Evolutionary conservation across 2,113 vertebrate species (phyloP).

Genomic region (Corydoras maculifer): DNA sequence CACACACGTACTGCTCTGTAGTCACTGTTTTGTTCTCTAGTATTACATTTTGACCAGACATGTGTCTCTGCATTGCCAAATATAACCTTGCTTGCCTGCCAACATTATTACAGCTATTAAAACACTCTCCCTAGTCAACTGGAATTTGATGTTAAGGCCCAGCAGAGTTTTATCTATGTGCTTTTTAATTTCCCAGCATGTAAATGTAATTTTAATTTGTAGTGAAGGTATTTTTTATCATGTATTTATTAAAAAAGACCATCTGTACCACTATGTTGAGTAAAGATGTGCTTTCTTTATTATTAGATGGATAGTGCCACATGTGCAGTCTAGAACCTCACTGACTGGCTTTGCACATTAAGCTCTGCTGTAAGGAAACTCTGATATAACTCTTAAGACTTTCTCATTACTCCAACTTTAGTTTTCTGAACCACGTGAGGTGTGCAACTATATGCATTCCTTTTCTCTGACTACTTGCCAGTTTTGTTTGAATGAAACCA

Average conservation of each 20-base stretch:
- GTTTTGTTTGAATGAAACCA: slow-evolving; percentile 49
- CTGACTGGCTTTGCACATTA: not conserved
- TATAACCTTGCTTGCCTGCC: slow-evolving; percentile 26
- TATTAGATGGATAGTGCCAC: slow-evolving; percentile 13
- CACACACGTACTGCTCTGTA: not conserved
- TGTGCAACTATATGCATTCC: slow-evolving; percentile 11
- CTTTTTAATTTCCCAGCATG: not conserved
- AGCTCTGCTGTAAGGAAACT: slow-evolving; percentile 36
- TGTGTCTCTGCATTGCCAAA: not conserved
- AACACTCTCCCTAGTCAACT: not conserved
- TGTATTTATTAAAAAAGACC: not conserved
- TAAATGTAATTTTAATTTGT: not conserved
- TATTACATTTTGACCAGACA: not conserved
- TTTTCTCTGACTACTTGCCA: not conserved
- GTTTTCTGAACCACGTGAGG: not conserved
- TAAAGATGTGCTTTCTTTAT: not conserved
- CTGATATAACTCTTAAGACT: slow-evolving; percentile 24
- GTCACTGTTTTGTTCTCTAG: too few relatives aligned
- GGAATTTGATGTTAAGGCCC: slow-evolving; percentile 11
- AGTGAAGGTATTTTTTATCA: too few relatives aligned
- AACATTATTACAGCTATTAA: slow-evolving; percentile 27
- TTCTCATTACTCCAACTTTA: slow-evolving; percentile 19
- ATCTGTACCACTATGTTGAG: not conserved
- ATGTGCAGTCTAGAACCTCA: slow-evolving; percentile 20
- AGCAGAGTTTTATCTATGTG: not conserved